Evolutionary conservation across 2,113 vertebrate species (phyloP).

Genomic region (Morone saxatilis): DNA sequence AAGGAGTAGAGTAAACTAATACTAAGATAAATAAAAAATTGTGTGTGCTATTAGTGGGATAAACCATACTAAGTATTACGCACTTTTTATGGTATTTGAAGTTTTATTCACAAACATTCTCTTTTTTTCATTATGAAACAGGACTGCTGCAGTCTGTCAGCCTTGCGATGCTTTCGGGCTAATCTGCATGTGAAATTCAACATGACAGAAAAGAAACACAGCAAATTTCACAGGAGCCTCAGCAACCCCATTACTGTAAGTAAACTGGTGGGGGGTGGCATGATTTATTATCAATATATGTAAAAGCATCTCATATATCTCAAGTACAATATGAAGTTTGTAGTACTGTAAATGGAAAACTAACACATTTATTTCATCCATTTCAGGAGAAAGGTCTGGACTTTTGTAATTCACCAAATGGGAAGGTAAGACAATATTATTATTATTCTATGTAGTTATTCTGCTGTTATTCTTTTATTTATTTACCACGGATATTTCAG

Average conservation of each 20-base stretch:
- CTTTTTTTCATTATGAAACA: conserved; percentile 21
- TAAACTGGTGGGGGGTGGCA: background rate
- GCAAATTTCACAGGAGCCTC: conserved; percentile 55
- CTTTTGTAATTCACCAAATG: conserved; percentile 8
- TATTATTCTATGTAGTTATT: background rate
- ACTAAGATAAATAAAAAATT: background rate
- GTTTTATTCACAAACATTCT: background rate
- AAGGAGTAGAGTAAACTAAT: no score
- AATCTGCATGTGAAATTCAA: background rate
- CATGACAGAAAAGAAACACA: accelerated
- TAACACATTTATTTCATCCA: background rate
- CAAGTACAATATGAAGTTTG: background rate
- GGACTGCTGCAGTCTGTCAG: conserved; percentile 73
- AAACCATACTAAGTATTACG: background rate
- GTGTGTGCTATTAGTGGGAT: background rate
- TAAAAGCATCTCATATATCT: background rate
- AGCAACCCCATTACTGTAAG: conserved; percentile 42
- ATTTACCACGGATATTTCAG: background rate
- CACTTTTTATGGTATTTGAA: background rate
- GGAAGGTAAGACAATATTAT: conserved; percentile 40
- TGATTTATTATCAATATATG: no score
- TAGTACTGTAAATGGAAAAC: background rate
- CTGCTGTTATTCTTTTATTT: background rate
- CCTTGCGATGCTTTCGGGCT: conserved; percentile 66
- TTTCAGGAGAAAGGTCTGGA: conserved; percentile 58